Conservation (phyloP, 2,113 vertebrate genomes). For the Corythornis madagascariensis region DNA sequence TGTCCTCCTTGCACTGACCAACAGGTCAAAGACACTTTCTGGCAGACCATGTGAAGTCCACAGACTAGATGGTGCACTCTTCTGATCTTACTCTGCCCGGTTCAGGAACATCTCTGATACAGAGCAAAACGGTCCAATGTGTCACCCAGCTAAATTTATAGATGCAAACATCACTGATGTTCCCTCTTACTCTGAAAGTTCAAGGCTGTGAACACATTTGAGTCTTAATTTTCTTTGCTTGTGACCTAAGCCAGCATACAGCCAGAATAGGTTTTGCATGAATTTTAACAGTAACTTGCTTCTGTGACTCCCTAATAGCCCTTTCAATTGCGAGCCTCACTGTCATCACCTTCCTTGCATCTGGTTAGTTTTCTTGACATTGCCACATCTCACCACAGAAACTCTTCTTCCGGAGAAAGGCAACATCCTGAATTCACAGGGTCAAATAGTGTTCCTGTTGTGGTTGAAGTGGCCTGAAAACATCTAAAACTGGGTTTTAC, state of each 20-base stretch:
- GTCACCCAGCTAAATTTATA: background rate
- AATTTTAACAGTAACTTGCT: background rate
- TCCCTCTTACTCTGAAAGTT: background rate
- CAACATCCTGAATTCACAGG: background rate
- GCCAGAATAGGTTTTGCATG: background rate
- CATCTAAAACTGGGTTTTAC: background rate
- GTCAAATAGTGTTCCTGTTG: background rate
- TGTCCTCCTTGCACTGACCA: background rate
- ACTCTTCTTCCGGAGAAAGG: background rate
- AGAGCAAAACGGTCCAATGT: background rate
- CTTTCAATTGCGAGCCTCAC: background rate
- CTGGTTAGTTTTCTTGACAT: background rate
- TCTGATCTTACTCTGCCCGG: background rate
- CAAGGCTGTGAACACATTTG: background rate
- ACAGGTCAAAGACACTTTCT: background rate
- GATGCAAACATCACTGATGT: background rate
- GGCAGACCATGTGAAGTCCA: background rate
- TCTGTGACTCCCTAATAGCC: background rate
- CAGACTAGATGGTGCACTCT: background rate
- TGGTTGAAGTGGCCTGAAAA: background rate
- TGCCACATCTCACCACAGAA: background rate
- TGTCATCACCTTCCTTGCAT: background rate
- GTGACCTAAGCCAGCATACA: background rate
- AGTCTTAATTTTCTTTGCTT: background rate
- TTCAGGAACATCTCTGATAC: background rate